Evolutionary conservation across 2,888 invertebrate genomes (phyloP).

Genomic region (Athetis lepigone): DNA sequence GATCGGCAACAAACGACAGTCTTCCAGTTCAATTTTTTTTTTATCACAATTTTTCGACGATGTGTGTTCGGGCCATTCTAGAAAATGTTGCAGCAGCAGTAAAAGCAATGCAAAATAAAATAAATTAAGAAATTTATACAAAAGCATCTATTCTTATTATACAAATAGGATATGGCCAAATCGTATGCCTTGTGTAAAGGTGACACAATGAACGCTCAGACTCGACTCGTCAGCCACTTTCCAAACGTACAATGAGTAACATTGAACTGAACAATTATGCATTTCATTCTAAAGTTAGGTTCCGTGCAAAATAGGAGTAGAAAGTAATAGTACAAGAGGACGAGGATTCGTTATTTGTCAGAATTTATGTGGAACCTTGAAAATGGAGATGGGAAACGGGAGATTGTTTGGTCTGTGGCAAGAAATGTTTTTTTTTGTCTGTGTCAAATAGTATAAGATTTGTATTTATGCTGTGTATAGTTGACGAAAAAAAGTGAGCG

Average conservation of each 20-base stretch:
- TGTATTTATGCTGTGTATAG: too few species aligned
- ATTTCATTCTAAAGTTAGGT: constrained; percentile 28
- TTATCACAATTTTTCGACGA: too few species aligned
- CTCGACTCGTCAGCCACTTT: constrained; percentile 49
- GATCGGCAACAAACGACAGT: too few species aligned
- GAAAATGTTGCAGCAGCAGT: too few species aligned
- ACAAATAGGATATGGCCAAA: constrained; percentile 41
- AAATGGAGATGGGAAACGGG: not conserved
- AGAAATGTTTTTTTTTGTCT: too few species aligned
- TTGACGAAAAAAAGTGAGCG: too few species aligned
- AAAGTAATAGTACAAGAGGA: too few species aligned
- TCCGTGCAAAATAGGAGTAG: constrained; percentile 5
- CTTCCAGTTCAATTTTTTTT: too few species aligned
- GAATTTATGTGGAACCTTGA: not conserved
- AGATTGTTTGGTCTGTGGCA: too few species aligned
- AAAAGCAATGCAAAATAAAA: too few species aligned
- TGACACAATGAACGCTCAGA: constrained; percentile 45
- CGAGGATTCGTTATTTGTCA: not conserved
- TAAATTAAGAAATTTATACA: constrained; percentile 4
- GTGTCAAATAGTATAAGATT: too few species aligned
- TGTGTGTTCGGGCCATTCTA: too few species aligned
- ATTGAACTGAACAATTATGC: constrained; percentile 40
- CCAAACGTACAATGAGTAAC: constrained; percentile 51
- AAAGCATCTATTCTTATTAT: constrained; percentile 19
- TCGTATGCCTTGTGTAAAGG: constrained; percentile 4